These are phyloP conservation scores for Helicoverpa zea DNA, from an alignment of 1,140 invertebrate species.

Conservation along the genomic window DNA sequence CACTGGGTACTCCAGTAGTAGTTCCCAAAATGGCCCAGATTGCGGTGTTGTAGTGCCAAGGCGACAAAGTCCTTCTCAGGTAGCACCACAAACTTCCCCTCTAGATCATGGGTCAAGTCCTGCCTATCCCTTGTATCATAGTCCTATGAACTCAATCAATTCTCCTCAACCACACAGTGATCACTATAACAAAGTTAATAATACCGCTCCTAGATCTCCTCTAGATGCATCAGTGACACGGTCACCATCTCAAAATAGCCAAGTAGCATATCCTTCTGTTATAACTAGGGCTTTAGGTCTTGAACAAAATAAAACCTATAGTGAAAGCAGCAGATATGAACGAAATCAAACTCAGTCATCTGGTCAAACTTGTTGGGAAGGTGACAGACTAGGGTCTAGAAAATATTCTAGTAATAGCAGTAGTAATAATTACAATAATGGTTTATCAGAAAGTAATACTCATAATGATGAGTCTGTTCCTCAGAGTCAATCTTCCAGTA, in stretches of 20 bases:
- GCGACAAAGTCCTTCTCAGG: slow-evolving; percentile 90
- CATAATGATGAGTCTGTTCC: slow-evolving; percentile 74
- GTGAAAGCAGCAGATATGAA: slow-evolving; percentile 89
- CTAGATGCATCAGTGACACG: slow-evolving; percentile 90
- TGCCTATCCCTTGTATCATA: slow-evolving; percentile 92
- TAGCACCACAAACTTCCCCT: slow-evolving; percentile 89
- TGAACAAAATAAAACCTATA: slow-evolving; percentile 88
- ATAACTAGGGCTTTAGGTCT: slow-evolving; percentile 90
- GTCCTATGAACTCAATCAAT: slow-evolving; percentile 91
- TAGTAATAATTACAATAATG: slow-evolving; percentile 79
- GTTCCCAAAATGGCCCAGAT: slow-evolving; percentile 89
- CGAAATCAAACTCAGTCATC: slow-evolving; percentile 83
- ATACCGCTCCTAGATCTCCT: slow-evolving; percentile 89
- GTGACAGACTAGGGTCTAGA: slow-evolving; percentile 76
- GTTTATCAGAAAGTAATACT: slow-evolving; percentile 86
- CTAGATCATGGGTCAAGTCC: slow-evolving; percentile 91
- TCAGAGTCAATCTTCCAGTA: slow-evolving; percentile 65
- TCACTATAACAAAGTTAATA: slow-evolving; percentile 87
- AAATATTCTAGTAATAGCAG: slow-evolving; percentile 81
- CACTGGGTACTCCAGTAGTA: slow-evolving; percentile 88
- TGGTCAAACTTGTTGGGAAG: slow-evolving; percentile 84
- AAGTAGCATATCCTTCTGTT: slow-evolving; percentile 91
- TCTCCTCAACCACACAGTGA: slow-evolving; percentile 90
- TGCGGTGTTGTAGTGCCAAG: slow-evolving; percentile 89
- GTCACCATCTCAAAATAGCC: slow-evolving; percentile 88